These are phyloP conservation scores for Drosophila merina DNA, from an alignment of 2,888 invertebrate species.

Conservation along the genomic window DNA sequence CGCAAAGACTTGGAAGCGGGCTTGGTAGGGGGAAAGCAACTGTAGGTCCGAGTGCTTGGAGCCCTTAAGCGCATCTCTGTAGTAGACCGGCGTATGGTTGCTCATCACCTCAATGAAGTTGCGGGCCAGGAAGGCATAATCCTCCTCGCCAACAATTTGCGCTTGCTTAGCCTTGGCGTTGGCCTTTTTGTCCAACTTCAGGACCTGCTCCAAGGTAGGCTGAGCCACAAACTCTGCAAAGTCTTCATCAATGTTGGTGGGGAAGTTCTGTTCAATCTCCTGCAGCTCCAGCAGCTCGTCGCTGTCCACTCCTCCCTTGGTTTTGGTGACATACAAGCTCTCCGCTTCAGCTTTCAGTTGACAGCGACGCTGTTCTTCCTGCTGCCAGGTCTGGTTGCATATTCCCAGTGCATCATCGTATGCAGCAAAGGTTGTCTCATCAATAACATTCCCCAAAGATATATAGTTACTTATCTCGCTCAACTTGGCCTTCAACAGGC, in stretches of 20 bases:
- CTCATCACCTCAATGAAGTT: constrained; percentile 80
- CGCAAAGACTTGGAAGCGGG: constrained; percentile 79
- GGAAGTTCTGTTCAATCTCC: constrained; percentile 89
- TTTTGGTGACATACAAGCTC: constrained; percentile 90
- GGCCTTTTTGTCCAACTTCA: constrained; percentile 80
- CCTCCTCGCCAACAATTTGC: constrained; percentile 76
- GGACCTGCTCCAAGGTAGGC: constrained; percentile 84
- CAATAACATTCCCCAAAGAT: constrained; percentile 85
- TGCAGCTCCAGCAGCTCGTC: constrained; percentile 88
- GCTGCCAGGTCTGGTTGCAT: constrained; percentile 90
- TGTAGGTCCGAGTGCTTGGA: constrained; percentile 37
- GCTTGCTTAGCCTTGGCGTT: constrained; percentile 67
- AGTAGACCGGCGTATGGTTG: constrained; percentile 73
- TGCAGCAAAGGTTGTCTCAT: constrained; percentile 83
- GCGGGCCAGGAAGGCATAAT: constrained; percentile 78
- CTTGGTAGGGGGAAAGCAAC: constrained; percentile 72
- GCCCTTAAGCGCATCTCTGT: constrained; percentile 47
- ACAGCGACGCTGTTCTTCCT: constrained; percentile 89
- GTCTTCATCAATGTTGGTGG: constrained; percentile 88
- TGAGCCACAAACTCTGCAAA: constrained; percentile 88
- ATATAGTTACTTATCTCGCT: constrained; percentile 88
- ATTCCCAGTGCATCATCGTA: constrained; percentile 86
- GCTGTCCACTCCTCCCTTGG: constrained; percentile 87
- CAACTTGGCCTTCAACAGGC: constrained; percentile 88
- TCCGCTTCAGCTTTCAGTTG: constrained; percentile 90